Conservation (phyloP, 2,113 vertebrate species). For the Marcusenius ussheri region DNA sequence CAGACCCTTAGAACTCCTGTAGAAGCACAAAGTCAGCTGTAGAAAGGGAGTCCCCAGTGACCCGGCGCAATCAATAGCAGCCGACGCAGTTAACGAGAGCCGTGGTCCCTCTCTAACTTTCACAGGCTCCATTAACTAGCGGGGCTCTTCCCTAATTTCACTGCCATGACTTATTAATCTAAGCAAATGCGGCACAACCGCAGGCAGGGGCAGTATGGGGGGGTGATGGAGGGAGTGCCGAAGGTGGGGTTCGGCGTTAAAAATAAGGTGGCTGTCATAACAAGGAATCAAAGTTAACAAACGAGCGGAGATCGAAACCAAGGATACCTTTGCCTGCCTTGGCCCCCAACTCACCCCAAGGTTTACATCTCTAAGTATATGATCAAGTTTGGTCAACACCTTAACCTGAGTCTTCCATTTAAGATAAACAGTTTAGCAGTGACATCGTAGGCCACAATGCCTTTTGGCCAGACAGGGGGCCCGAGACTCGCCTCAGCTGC, state of each 20-base stretch:
- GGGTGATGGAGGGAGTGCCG: constrained; percentile 28
- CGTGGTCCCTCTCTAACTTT: constrained; percentile 54
- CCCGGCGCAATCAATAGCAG: constrained; percentile 44
- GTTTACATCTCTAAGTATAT: constrained; percentile 14
- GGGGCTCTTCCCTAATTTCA: constrained; percentile 48
- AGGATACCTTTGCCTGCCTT: background rate
- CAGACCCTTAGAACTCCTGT: constrained; percentile 65
- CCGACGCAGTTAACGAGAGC: constrained; percentile 54
- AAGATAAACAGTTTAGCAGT: constrained; percentile 50
- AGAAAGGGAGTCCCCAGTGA: constrained; percentile 56
- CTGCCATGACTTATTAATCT: constrained; percentile 55
- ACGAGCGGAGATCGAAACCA: constrained; percentile 44
- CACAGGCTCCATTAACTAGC: constrained; percentile 43
- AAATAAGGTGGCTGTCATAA: constrained; percentile 30
- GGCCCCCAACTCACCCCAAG: background rate
- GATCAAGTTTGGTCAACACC: background rate
- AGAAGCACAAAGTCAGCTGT: constrained; percentile 68
- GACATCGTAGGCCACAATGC: background rate
- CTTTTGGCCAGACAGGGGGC: constrained; percentile 45
- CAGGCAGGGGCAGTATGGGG: constrained; percentile 28
- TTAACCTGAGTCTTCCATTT: background rate
- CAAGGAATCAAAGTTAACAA: constrained; percentile 37
- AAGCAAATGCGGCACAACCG: constrained; percentile 41
- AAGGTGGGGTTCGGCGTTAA: background rate
- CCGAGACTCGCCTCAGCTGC: constrained; percentile 21